A percentile compares a stretch with the other conserved stretches of the same genome.
Evolutionary conservation across 2,113 vertebrate species (phyloP).

Genomic region (Speoplatyrhinus poulsoni): DNA sequence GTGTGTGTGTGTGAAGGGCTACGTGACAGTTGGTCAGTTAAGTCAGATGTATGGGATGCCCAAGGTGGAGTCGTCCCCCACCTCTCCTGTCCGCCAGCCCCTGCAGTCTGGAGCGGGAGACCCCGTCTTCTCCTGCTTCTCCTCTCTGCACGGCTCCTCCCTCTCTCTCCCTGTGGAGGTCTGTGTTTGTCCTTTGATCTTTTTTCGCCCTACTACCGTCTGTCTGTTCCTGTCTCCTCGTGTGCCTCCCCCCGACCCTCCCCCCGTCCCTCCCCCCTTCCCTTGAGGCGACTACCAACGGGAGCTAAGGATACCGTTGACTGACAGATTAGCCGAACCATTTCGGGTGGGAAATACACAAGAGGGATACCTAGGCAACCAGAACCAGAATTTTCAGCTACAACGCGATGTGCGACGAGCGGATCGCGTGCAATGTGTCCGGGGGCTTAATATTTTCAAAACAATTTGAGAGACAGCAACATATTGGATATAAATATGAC

Average conservation of each 20-base stretch:
- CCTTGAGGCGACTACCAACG: no score
- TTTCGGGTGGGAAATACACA: no score
- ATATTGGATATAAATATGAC: no score
- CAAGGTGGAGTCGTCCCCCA: slow-evolving; percentile 71
- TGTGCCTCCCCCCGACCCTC: background rate
- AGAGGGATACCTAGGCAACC: no score
- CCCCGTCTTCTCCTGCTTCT: slow-evolving; percentile 71
- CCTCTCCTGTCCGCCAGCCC: slow-evolving; percentile 63
- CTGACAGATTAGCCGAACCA: no score
- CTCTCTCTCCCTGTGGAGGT: slow-evolving; percentile 81
- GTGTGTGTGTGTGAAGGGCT: slow-evolving; percentile 58
- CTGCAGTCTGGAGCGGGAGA: slow-evolving; percentile 68
- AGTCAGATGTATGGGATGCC: slow-evolving; percentile 78
- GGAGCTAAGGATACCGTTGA: no score
- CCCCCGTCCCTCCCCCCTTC: accelerated
- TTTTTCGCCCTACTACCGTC: background rate
- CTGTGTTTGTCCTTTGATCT: slow-evolving; percentile 61
- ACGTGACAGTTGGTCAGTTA: slow-evolving; percentile 71
- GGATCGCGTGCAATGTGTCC: no score
- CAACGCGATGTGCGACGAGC: no score
- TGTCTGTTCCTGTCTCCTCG: background rate
- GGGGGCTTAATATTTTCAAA: no score
- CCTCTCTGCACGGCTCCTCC: slow-evolving; percentile 77
- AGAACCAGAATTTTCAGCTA: no score
- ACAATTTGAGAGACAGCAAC: no score